Base-by-base conservation (phyloP, 2,113 vertebrate species). In the Brachyistius frenatus region DNA sequence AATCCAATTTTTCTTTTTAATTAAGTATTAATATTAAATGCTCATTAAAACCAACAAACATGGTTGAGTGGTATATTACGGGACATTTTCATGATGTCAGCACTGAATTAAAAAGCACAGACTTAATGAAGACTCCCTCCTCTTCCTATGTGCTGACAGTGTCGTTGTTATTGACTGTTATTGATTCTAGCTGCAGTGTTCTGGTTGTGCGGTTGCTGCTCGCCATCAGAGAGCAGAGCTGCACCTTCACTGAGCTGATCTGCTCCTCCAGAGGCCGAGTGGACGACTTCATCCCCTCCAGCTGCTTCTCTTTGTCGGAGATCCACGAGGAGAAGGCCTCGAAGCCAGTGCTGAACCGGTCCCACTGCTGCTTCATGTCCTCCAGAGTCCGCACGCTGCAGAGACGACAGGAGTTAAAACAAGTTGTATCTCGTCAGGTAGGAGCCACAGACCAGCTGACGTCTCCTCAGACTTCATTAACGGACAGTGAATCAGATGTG, bases 281-380 rank as follows among this genome's bases (percentile, higher is more conserved):
- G 0, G 95, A 94, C 5, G 88, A 89, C 92, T 97, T 97, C 88
- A 97, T 73, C 47, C 58, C 81, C 80, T 94, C 94, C 86, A 99
- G 86, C 83, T 96, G 94, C 80, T 96, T 96, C 91, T 98, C 97
- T 87, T 96, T 97, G 81, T 96, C 94, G 83, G 95, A 94, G 90
- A 99, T 97, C 98, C 98, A 99, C 64, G 81, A 23, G 69, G 96
- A 97, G 86, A 98, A 94, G 49, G 90, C 87, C 90, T 98, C 97
- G 96, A 97, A 97, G 80, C 93, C 95, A 87, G 61, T 93, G 88
- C 94, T 94, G 93, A 99, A 99, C 77, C 91, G 92, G 88, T 97
- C 94, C 98, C 98, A 99, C 75, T 96, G 96, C 84, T 70, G 92
- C 94, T 96, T 97, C 95, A 98, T 95, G 73, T 93, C 95, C 92